Evolutionary conservation across 2,797 vertebrate genomes (phyloP).

Genomic region (Emys orbicularis): DNA sequence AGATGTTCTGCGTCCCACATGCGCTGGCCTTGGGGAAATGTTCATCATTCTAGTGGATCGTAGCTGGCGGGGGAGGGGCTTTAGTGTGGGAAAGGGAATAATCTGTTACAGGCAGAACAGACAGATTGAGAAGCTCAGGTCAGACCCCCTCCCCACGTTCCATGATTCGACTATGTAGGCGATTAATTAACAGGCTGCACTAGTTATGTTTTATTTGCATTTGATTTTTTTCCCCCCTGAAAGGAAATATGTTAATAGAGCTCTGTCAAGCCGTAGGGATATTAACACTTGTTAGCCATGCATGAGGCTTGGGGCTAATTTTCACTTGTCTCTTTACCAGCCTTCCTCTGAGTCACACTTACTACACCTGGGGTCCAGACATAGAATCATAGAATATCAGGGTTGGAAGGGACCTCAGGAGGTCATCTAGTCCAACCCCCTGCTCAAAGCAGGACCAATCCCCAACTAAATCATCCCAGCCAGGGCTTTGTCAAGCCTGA

Average conservation of each 20-base stretch:
- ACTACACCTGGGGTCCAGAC: not conserved
- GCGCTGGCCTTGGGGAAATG: not conserved
- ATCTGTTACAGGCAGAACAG: not conserved
- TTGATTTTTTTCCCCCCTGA: conserved; percentile 24
- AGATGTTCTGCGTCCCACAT: not conserved
- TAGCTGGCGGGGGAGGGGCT: not conserved
- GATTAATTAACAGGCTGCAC: conserved; percentile 2
- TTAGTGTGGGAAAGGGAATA: not conserved
- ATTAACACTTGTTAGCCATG: conserved; percentile 45
- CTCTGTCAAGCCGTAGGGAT: not conserved
- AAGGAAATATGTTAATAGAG: not conserved
- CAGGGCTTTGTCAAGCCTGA: too few species aligned
- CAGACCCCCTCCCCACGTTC: not conserved
- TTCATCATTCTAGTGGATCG: not conserved
- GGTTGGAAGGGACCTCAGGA: too few species aligned
- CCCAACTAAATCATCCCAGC: too few species aligned
- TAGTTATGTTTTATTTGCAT: conserved; percentile 25
- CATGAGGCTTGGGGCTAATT: not conserved
- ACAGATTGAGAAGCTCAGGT: not conserved
- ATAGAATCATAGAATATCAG: too few species aligned
- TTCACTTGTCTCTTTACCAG: conserved; percentile 6
- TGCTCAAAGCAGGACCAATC: too few species aligned
- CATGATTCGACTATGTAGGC: not conserved
- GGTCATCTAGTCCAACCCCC: too few species aligned
- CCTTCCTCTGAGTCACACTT: conserved; percentile 12